Evolutionary conservation across 2,797 vertebrate genomes (phyloP), one percentile per base, ranked within the genome.

Genomic region (Hoplostethus atlanticus): DNA sequence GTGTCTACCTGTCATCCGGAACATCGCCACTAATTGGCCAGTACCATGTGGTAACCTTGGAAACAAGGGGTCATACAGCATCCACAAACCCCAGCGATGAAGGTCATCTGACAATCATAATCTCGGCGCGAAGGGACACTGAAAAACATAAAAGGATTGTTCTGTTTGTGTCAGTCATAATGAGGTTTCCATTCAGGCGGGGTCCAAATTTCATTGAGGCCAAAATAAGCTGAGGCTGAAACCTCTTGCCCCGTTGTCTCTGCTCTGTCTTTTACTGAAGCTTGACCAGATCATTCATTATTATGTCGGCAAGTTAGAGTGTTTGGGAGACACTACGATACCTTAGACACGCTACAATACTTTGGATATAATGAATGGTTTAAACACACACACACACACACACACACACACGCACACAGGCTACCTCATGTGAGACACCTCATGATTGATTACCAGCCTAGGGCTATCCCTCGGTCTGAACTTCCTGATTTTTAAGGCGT

Each of bases 391-490:
- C 47, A n/a, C 47, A 17, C n/a, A 21, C 62, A 52, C 54, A 17
- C 46, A 44, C 46, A 34, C 68, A 48, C 48, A 46, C 25, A 51
- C 42, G 73, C 71, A 82, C 55, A 56, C 63, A 86, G 75, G 84
- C 77, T 73, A 84, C 87, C 87, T 83, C 66, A 68, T n/a, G 58
- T 42, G 69, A 84, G 66, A 83, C 84, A 80, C 61, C 11, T 69
- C 2, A 51, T 92, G 93, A 94, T 93, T 90, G 90, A 94, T 93
- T 82, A 89, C 83, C 34, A 47, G 86, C 92, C 90, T 75, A 9
- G 1, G 84, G 93, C 86, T 77, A 67, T 81, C 76, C 78, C 80
- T 77, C 51, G 84, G 56, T 85, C 77, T 82, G 69, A 83, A 91
- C 89, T 92, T 92, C 88, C 91, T 92, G 86, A 64, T 83, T 85